Evolutionary conservation across 2,888 invertebrate species (phyloP).

Genomic region (Ormyrus rosae): DNA sequence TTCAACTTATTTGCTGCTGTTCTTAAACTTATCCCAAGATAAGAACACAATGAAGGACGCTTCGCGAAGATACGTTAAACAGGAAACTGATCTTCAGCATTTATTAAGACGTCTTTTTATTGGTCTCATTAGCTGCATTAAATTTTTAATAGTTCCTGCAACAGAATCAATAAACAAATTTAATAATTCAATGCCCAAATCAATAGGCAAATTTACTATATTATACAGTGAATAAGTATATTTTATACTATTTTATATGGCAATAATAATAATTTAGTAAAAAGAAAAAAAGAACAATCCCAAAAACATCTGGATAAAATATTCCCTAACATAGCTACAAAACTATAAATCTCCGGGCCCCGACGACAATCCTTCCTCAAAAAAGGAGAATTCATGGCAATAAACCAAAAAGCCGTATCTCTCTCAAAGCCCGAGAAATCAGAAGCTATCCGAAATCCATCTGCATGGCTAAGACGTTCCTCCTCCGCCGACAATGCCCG

Average conservation of each 20-base stretch:
- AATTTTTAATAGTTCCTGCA: conserved; percentile 15
- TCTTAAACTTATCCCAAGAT: conserved; percentile 53
- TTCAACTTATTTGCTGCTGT: background rate
- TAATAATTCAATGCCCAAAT: too few relatives aligned
- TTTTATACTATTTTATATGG: too few relatives aligned
- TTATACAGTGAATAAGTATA: too few relatives aligned
- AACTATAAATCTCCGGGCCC: background rate
- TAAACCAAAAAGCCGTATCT: background rate
- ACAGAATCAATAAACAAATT: background rate
- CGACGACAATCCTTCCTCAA: background rate
- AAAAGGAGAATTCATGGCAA: background rate
- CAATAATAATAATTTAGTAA: too few relatives aligned
- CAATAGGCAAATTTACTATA: too few relatives aligned
- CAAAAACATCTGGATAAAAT: too few relatives aligned
- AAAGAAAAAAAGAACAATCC: too few relatives aligned
- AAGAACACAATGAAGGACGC: conserved; percentile 51
- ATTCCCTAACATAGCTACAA: background rate
- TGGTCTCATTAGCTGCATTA: background rate
- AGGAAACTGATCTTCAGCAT: conserved; percentile 54
- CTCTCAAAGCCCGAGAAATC: conserved; percentile 16
- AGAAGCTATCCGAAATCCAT: conserved; percentile 55
- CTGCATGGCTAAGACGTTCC: conserved; percentile 34
- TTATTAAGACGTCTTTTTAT: conserved; percentile 1
- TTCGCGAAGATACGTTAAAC: conserved; percentile 50
- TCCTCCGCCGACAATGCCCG: background rate